Conservation (phyloP, 2,797 vertebrate genomes). For the Bovichtus variegatus region DNA sequence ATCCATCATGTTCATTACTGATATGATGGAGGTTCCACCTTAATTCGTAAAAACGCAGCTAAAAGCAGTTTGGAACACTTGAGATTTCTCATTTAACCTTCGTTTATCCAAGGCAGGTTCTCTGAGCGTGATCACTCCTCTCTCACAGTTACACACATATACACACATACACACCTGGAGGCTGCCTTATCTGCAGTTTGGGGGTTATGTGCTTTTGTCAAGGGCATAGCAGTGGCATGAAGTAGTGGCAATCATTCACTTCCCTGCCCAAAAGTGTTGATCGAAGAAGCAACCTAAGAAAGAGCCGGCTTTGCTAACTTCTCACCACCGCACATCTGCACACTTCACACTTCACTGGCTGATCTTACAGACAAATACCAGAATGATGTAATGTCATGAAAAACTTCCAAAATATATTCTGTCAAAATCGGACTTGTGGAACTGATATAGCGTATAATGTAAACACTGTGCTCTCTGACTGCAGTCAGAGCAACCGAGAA, state of each 20-base stretch:
- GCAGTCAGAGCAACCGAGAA: neutral
- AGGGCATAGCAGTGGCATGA: conserved; percentile 6
- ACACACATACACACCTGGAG: neutral
- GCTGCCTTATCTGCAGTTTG: conserved; percentile 11
- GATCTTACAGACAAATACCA: neutral
- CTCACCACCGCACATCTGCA: neutral
- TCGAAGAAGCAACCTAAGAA: neutral
- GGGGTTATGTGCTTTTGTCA: neutral
- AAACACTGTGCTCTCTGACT: neutral
- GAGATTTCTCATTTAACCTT: neutral
- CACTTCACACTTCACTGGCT: neutral
- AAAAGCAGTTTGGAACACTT: neutral
- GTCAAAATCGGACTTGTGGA: neutral
- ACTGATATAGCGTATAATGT: neutral
- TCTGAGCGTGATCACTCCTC: too few relatives aligned
- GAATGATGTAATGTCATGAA: neutral
- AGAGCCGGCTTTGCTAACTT: neutral
- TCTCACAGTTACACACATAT: neutral
- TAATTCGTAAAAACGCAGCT: neutral
- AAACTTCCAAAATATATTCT: too few relatives aligned
- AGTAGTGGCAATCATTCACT: neutral
- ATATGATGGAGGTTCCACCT: too few relatives aligned
- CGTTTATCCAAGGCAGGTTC: too few relatives aligned
- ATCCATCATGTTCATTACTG: neutral
- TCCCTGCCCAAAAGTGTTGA: neutral